Conservation (phyloP, 2,797 vertebrate genomes). For the Bradypodion pumilum region DNA sequence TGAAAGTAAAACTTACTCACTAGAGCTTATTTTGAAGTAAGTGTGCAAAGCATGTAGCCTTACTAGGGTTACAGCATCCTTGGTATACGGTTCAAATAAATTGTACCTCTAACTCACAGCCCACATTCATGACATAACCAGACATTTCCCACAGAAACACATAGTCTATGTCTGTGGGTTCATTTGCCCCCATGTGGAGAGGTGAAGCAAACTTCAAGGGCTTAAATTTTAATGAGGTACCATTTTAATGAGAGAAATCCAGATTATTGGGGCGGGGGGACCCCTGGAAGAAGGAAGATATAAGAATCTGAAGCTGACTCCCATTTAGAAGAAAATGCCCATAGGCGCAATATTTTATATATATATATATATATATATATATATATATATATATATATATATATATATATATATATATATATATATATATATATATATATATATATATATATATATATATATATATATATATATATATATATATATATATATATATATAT, state of each 20-base stretch:
- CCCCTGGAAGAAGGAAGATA: neutral
- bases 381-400: too few relatives aligned
- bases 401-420: too few relatives aligned
- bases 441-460: too few relatives aligned
- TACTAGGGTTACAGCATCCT: neutral
- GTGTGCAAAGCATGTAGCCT: neutral
- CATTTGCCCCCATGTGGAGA: too few relatives aligned
- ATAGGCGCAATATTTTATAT: too few relatives aligned
- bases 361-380: too few relatives aligned
- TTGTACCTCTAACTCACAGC: neutral
- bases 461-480: too few relatives aligned
- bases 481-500: too few relatives aligned
- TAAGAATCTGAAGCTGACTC: neutral
- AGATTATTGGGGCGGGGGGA: too few relatives aligned
- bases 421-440: too few relatives aligned
- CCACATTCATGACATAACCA: neutral
- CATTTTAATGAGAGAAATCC: neutral
- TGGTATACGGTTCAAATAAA: neutral
- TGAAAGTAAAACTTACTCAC: neutral
- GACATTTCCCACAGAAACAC: neutral
- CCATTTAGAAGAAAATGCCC: too few relatives aligned
- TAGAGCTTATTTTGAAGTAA: neutral
- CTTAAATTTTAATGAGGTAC: neutral
- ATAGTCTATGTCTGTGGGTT: neutral
- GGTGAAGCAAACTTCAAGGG: neutral